Base-by-base conservation (phyloP, 2,888 invertebrate species). In the Odontothrips loti region DNA sequence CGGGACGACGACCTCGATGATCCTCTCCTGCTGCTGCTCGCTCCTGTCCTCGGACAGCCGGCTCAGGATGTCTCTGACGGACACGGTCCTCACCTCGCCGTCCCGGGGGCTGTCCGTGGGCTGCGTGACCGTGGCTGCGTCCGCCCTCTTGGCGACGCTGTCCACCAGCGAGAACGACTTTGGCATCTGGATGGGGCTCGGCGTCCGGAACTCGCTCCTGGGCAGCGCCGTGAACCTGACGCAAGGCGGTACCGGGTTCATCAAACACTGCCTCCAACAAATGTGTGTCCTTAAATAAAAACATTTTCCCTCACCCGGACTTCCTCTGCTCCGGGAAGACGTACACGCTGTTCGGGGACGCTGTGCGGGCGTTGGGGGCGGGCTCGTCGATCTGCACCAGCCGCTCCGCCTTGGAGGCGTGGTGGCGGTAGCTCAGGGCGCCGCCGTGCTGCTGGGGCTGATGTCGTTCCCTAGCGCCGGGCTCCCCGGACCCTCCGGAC, bases 371-470 rank as follows among this genome's bases (percentile, higher is more conserved):
- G 23, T 8, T 8, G 12, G 68, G 27, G 1, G 23, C 68, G 8
- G 68, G 1, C 12, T 12, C 27, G 68, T 75, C 68, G 23, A 8
- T 12, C 68, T 75, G 68, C 68, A 75, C 68, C 68, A 75, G 68
- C 68, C 68, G 23, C 68, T 75, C 68, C 23, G 68, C 68, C 68
- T 75, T 75, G 68, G 68, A 75, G 27, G 68, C 68, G 68, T 75
- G 68, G 68, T 75, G 68, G 23, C 68, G 23, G 68, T 75, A 75
- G 68, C 27, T 58, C 15, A 43, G 34, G 58, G 58, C 58, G 58
- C 58, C n/a, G 34, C 58, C 58, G 20, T 11, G 58, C 34, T 43
- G 34, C 34, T 4, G 34, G 34, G 34, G 34, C 34, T 43, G 34
- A 2, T 43, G 34, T 6, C 34, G 34, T 43, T 43, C 58, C 51